Base-by-base conservation (phyloP, 2,113 vertebrate genomes). In the Microtus pennsylvanicus region DNA sequence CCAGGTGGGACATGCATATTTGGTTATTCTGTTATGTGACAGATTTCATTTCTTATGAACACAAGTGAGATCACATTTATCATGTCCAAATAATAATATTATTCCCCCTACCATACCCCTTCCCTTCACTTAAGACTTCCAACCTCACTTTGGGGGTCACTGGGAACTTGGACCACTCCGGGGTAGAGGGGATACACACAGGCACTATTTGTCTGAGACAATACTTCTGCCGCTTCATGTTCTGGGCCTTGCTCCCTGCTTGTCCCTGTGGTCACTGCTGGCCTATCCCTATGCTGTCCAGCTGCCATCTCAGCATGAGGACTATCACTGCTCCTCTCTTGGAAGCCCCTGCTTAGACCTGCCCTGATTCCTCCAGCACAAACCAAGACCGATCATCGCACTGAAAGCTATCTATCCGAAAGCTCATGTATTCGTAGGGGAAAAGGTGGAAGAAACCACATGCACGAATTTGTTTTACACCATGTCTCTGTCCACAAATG, bases 71-170 rank as follows among this genome's bases (percentile, higher is more conserved):
- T 42, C 42, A 2, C 2, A 16, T 21, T 76, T 42, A 50, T 26
- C 47, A 24, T 2, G 55, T n/a, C 38, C 47, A 55, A 65, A 87
- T 72, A 10, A 65, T 58, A 14, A 65, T 1, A 76, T 5, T n/a
- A 13, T 33, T 14, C 38, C 35, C 11, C 3, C 52, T 52, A 55
- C 52, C 11, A 35, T 2, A 6, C 3, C 0, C 3, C 2, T 75
- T 89, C 12, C 26, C 12, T 90, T 63, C n/a, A 70, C 65, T 38
- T 1, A 9, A 61, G 85, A 69, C 33, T 87, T 75, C 86, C 14
- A 58, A 50, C 16, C 52, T 72, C 63, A 24, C 26, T 76, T 26
- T 78, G 21, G 28, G 10, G 45, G 10, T 14, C 16, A 0, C 63
- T 28, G 52, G n/a, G 17, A 5, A 3, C 22, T 55, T 7, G 10